phyloP scores from a whole-genome alignment of 2,797 vertebrate species.

The Myotis myotis region DNA sequence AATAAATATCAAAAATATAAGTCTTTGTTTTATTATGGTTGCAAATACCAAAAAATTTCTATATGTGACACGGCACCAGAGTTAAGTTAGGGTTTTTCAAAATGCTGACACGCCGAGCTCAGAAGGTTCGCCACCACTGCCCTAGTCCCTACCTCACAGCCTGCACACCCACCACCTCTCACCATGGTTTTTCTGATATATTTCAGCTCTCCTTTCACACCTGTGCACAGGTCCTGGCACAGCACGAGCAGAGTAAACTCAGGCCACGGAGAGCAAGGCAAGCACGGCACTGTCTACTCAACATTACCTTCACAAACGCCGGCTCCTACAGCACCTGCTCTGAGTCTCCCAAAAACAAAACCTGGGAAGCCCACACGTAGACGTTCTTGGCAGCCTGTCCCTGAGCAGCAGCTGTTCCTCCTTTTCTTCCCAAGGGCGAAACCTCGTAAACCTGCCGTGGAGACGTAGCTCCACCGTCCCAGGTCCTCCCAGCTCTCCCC shows the following conservation, averaged over 20 bases:
- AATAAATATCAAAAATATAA: no score
- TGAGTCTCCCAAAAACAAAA: background rate
- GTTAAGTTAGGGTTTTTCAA: no score
- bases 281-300: background rate
- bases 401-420: background rate
- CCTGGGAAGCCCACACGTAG: background rate
- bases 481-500: background rate
- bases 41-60: no score
- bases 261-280: background rate
- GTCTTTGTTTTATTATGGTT: no score
- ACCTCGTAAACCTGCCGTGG: background rate
- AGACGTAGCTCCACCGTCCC: no score
- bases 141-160: background rate
- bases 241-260: background rate
- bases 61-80: no score
- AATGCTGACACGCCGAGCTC: no score
- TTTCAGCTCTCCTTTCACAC: background rate
- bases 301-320: background rate
- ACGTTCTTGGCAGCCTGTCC: background rate
- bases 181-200: no score
- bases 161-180: background rate
- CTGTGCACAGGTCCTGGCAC: background rate
- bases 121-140: no score
- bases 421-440: background rate
- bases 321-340: background rate